Percentiles rank a stretch among this genome's conserved stretches.
Conservation (phyloP, 2,797 vertebrate species). For the Oryzias dopingdopingensis region DNA sequence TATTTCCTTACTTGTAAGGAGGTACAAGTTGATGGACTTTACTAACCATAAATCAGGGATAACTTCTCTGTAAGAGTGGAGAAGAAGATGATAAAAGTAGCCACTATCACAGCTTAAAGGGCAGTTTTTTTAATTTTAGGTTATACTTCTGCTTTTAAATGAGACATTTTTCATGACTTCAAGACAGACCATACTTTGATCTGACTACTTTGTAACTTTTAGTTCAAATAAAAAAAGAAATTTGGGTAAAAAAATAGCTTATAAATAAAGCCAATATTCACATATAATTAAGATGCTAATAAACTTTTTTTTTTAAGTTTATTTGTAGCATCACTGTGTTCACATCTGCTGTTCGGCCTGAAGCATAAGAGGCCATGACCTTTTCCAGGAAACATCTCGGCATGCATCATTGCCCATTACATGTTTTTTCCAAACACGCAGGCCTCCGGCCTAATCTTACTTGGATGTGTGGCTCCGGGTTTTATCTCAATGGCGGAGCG, state of each 20-base stretch:
- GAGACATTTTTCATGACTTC: too few species aligned
- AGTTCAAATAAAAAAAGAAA: too few species aligned
- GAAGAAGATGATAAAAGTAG: too few species aligned
- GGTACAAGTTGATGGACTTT: too few species aligned
- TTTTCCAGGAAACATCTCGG: conserved; percentile 7
- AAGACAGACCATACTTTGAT: too few species aligned
- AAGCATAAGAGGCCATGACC: conserved; percentile 22
- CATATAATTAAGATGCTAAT: conserved; percentile 27
- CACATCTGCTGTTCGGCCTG: conserved; percentile 17
- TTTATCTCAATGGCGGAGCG: conserved; percentile 80
- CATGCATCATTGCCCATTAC: conserved; percentile 12
- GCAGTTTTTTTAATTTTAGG: too few species aligned
- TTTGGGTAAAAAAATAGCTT: conserved; percentile 1
- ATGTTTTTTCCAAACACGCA: conserved; percentile 4
- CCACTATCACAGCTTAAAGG: too few species aligned
- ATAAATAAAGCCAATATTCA: conserved; percentile 19
- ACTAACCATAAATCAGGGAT: too few species aligned
- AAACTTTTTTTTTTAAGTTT: conserved; percentile 30
- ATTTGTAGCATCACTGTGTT: conserved; percentile 14
- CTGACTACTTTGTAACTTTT: too few species aligned
- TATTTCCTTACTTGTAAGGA: too few species aligned
- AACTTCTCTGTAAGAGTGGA: too few species aligned
- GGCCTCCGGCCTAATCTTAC: conserved; percentile 60
- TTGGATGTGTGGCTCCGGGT: conserved; percentile 72
- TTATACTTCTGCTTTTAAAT: too few species aligned